phyloP scores from a whole-genome alignment of 2,888 invertebrate species.

The Oligia fasciuncula region DNA sequence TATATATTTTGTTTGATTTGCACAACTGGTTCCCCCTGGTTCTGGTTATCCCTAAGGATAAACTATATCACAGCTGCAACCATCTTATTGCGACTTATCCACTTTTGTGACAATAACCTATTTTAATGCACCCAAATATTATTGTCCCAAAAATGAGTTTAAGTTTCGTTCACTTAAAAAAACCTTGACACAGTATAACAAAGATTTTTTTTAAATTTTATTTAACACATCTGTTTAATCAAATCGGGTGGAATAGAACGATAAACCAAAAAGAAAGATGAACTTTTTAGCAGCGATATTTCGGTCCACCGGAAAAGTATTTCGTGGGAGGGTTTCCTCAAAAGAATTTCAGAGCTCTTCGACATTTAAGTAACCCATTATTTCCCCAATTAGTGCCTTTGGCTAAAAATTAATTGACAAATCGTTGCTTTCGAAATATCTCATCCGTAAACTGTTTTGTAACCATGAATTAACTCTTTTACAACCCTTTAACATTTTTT shows the following conservation, averaged over 20 bases:
- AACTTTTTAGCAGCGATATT: conserved; percentile 30
- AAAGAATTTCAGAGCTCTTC: conserved; percentile 34
- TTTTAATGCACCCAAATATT: background rate
- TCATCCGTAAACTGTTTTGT: conserved; percentile 36
- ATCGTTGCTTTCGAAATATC: conserved; percentile 43
- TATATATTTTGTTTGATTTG: background rate
- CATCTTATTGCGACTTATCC: background rate
- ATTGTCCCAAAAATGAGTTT: background rate
- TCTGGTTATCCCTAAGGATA: too few species aligned
- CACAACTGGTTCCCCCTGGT: too few species aligned
- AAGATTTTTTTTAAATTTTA: background rate
- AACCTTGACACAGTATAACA: background rate
- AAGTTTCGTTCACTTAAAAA: background rate
- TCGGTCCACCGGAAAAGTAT: conserved; percentile 41
- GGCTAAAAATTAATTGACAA: conserved; percentile 39
- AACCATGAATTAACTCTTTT: conserved; percentile 42
- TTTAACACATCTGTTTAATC: conserved; percentile 22
- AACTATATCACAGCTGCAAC: too few species aligned
- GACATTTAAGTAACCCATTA: conserved; percentile 39
- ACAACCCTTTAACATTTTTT: conserved; percentile 1
- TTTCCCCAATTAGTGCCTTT: conserved; percentile 49
- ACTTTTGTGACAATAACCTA: background rate
- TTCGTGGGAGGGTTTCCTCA: background rate
- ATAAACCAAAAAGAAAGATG: conserved; percentile 30
- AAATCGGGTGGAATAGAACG: conserved; percentile 25